Evolutionary conservation across 1,140 invertebrate species (phyloP).

Genomic region (Drosophila bocki): DNA sequence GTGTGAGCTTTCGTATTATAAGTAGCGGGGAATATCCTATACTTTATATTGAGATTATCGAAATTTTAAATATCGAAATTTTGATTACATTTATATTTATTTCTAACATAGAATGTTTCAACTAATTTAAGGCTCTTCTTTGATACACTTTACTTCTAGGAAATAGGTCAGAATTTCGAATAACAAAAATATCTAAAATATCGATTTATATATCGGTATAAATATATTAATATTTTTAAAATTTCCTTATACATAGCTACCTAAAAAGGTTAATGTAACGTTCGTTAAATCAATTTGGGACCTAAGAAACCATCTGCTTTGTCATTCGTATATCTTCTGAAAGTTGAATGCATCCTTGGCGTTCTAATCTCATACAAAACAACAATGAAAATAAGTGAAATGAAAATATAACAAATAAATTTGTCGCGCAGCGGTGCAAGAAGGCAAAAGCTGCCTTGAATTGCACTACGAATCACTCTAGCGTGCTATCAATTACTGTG

Average conservation of each 20-base stretch:
- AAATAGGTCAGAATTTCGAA: too few species aligned
- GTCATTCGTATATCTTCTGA: conserved; percentile 3
- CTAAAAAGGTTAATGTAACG: not conserved
- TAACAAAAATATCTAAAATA: not conserved
- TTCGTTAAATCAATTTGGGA: not conserved
- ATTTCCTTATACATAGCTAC: not conserved
- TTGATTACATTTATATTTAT: not conserved
- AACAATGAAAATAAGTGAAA: conserved; percentile 32
- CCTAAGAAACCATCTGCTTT: not conserved
- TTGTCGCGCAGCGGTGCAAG: conserved; percentile 55
- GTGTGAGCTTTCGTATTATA: not conserved
- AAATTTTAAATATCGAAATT: not conserved
- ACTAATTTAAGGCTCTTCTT: not conserved
- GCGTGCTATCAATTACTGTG: conserved; percentile 82
- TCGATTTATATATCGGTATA: not conserved
- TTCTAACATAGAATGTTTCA: not conserved
- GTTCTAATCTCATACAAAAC: conserved; percentile 21
- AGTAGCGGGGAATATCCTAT: not conserved
- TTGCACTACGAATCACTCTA: conserved; percentile 79
- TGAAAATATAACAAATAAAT: conserved; percentile 49
- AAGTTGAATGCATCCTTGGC: conserved; percentile 21
- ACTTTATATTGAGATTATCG: not conserved
- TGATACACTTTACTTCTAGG: not conserved
- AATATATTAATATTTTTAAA: not conserved
- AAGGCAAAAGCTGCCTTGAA: conserved; percentile 53